These are phyloP conservation scores for Phalacrocorax carbo DNA, from an alignment of 2,113 vertebrate species.

Conservation along the genomic window DNA sequence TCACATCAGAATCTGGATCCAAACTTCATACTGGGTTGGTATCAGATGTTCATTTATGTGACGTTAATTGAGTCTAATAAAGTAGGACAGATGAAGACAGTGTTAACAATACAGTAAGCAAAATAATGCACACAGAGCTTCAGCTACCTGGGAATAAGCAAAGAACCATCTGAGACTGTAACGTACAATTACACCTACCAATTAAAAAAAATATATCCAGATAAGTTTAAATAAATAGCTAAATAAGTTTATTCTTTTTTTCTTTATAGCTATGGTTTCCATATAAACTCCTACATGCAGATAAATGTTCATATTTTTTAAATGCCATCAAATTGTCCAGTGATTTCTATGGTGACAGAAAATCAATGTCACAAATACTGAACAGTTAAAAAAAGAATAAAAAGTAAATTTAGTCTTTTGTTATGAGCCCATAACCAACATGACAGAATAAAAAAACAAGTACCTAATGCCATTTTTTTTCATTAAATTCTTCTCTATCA, in stretches of 20 bases:
- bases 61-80: not conserved
- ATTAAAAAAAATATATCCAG: not conserved
- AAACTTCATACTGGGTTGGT: not conserved
- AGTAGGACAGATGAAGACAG: not conserved
- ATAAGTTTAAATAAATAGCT: not conserved
- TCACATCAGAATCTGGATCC: not conserved
- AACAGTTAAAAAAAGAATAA: not conserved
- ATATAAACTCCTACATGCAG: not conserved
- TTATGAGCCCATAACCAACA: not conserved
- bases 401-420: not conserved
- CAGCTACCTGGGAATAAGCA: not conserved
- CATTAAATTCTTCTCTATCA: not conserved
- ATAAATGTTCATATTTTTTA: not conserved
- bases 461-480: not conserved
- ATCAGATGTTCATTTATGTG: not conserved
- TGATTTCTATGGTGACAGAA: not conserved
- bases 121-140: not conserved
- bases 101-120: not conserved
- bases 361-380: not conserved
- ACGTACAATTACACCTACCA: not conserved
- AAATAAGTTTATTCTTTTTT: not conserved
- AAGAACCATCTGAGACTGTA: not conserved
- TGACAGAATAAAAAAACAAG: not conserved
- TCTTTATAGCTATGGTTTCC: not conserved
- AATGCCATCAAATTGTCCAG: not conserved